These are phyloP conservation scores for Philhelius pedissequus DNA, from an alignment of 2,888 invertebrate genomes.

Conservation along the genomic window DNA sequence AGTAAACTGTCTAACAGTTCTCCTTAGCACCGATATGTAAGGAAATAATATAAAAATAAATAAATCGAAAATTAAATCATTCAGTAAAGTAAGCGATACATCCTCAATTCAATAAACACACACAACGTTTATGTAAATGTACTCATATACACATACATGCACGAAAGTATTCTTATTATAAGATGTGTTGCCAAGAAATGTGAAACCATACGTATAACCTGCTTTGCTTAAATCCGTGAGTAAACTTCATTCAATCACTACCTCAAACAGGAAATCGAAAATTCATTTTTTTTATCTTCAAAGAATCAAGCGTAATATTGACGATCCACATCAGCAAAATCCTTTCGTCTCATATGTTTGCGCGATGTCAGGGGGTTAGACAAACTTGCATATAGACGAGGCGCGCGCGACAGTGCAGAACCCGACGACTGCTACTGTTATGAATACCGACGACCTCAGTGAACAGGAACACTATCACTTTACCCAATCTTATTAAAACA, in stretches of 20 bases:
- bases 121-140: not conserved
- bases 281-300: conserved; percentile 48
- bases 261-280: conserved; percentile 52
- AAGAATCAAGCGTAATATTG: conserved; percentile 1
- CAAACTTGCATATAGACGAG: not conserved
- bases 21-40: not conserved
- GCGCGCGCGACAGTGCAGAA: not conserved
- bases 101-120: conserved; percentile 14
- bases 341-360: conserved; percentile 1
- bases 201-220: conserved; percentile 59
- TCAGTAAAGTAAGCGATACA: conserved; percentile 36
- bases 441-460: conserved; percentile 61
- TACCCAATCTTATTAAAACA: conserved; percentile 68
- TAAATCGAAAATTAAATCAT: conserved; percentile 29
- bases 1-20: too few relatives aligned
- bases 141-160: not conserved
- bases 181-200: conserved; percentile 41
- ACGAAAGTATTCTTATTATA: not conserved
- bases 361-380: not conserved
- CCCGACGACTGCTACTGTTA: conserved; percentile 35
- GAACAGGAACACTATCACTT: conserved; percentile 63
- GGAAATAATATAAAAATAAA: not conserved
- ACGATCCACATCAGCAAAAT: conserved; percentile 15
- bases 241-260: conserved; percentile 64
- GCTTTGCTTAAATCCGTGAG: conserved; percentile 45